Evolutionary conservation across 2,797 vertebrate genomes (phyloP).

Genomic region (Clarias pachynema): DNA sequence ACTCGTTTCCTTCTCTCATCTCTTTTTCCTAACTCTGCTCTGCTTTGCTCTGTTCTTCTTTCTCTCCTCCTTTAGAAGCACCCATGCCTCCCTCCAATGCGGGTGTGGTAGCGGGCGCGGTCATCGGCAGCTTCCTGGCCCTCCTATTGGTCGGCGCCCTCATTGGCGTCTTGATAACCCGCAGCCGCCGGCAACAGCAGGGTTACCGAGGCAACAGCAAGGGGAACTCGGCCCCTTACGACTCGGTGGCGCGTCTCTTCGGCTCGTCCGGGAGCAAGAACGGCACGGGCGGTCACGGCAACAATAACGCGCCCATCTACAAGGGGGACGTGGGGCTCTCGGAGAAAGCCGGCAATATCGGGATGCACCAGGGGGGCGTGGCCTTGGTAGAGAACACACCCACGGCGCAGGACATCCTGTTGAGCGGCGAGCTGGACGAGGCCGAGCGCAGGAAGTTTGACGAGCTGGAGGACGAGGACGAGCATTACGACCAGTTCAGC

Average conservation of each 20-base stretch:
- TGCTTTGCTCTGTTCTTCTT: conserved; percentile 43
- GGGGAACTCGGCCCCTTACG: conserved; percentile 64
- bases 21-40: conserved; percentile 32
- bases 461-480: conserved; percentile 78
- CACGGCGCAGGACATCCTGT: conserved; percentile 78
- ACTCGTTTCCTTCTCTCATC: conserved; percentile 40
- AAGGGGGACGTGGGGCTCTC: conserved; percentile 71
- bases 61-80: conserved; percentile 69
- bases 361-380: conserved; percentile 69
- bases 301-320: conserved; percentile 79
- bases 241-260: conserved; percentile 83
- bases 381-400: conserved; percentile 63
- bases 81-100: conserved; percentile 69
- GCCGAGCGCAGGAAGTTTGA: conserved; percentile 80
- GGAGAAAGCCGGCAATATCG: conserved; percentile 74
- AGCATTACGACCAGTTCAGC: conserved; percentile 75
- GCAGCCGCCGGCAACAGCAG: conserved; percentile 73
- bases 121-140: conserved; percentile 84
- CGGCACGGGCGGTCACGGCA: conserved; percentile 64
- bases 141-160: conserved; percentile 81
- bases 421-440: conserved; percentile 77
- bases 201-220: conserved; percentile 75
- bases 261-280: conserved; percentile 74
- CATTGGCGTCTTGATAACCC: conserved; percentile 77
- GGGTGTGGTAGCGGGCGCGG: conserved; percentile 82